These are phyloP conservation scores for Isurus oxyrinchus DNA, from an alignment of 2,113 vertebrate species.

Conservation along the genomic window DNA sequence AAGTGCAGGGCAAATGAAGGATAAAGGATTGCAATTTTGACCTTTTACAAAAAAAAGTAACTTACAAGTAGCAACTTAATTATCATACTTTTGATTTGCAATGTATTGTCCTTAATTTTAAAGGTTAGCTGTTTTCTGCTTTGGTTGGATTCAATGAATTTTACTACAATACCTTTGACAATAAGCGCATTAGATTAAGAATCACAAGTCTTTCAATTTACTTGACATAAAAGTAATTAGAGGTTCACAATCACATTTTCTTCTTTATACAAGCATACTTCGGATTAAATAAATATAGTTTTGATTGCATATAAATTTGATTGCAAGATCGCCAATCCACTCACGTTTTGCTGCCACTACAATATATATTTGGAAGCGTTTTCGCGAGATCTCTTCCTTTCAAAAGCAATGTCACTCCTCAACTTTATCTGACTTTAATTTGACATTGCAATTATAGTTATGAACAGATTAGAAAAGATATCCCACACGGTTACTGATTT, in stretches of 20 bases:
- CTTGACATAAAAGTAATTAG: not conserved
- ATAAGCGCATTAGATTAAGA: slow-evolving; percentile 16
- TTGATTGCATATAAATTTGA: not conserved
- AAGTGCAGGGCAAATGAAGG: not conserved
- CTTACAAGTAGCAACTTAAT: slow-evolving; percentile 14
- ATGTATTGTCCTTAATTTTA: not conserved
- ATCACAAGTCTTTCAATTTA: not conserved
- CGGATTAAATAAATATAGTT: not conserved
- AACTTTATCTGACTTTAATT: not conserved
- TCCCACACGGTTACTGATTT: not conserved
- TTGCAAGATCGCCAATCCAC: not conserved
- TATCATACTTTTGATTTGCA: not conserved
- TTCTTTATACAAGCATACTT: not conserved
- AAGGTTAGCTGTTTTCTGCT: not conserved
- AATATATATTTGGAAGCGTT: not conserved
- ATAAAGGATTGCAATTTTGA: not conserved
- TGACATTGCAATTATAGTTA: not conserved
- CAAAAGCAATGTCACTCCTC: not conserved
- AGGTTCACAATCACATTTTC: not conserved
- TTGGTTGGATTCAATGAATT: not conserved
- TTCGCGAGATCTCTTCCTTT: not conserved
- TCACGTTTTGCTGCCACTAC: not conserved
- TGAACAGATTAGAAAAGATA: not conserved
- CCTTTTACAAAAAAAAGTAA: not conserved
- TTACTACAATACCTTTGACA: not conserved